Evolutionary conservation across 2,797 vertebrate genomes (phyloP).

Genomic region (Sphenodon punctatus): DNA sequence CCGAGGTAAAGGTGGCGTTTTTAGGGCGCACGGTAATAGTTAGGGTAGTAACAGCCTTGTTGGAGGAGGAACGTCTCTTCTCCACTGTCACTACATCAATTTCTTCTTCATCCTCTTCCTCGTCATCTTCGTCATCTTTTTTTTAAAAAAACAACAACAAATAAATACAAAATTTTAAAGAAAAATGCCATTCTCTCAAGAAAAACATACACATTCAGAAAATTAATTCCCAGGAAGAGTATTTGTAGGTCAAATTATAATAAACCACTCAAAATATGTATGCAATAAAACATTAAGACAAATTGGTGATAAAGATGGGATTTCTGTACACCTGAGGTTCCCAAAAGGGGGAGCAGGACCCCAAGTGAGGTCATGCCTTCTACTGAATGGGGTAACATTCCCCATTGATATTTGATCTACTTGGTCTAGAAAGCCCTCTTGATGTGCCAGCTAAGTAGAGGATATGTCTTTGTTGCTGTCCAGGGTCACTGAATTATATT

Average conservation of each 20-base stretch:
- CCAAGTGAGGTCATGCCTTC: no score
- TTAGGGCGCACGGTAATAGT: constrained; percentile 85
- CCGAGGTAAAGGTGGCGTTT: constrained; percentile 67
- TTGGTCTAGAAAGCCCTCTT: no score
- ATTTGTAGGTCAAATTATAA: background rate
- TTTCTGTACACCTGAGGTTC: no score
- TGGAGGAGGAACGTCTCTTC: constrained; percentile 85
- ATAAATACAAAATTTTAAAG: background rate
- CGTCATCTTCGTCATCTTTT: constrained; percentile 86
- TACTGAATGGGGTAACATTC: no score
- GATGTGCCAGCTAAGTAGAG: no score
- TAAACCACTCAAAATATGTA: background rate
- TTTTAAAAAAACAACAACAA: constrained; percentile 79
- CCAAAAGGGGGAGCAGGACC: no score
- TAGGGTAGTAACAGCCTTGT: constrained; percentile 82
- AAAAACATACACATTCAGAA: constrained; percentile 5
- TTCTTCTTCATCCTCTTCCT: constrained; percentile 94
- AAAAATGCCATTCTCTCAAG: background rate
- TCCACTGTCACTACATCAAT: constrained; percentile 98
- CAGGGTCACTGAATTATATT: no score
- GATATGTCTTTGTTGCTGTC: no score
- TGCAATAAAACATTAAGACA: background rate
- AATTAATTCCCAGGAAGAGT: background rate
- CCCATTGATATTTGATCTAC: no score
- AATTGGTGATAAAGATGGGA: background rate